Conservation (phyloP, 2,888 invertebrate genomes). For the Microdon myrmicae region DNA sequence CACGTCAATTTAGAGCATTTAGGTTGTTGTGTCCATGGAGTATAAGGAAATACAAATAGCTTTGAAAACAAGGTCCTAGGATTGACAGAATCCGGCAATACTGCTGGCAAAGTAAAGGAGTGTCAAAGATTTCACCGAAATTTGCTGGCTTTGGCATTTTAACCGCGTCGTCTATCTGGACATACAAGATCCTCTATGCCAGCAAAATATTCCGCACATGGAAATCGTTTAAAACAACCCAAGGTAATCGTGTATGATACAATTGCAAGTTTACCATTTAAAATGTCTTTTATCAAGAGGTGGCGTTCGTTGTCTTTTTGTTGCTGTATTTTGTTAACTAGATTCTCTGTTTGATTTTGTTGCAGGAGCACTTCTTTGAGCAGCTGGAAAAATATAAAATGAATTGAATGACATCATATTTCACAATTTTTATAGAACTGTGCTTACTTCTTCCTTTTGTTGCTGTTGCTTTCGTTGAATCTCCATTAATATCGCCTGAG, state of each 20-base stretch:
- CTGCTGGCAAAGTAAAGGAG: slow-evolving; percentile 69
- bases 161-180: too few species aligned
- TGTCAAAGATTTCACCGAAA: slow-evolving; percentile 82
- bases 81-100: slow-evolving; percentile 61
- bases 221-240: too few species aligned
- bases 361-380: slow-evolving; percentile 69
- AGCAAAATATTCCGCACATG: too few species aligned
- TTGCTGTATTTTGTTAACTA: slow-evolving; percentile 76
- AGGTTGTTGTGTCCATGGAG: slow-evolving; percentile 82
- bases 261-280: slow-evolving; percentile 65
- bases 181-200: too few species aligned
- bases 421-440: background rate
- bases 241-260: too few species aligned
- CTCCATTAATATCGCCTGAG: slow-evolving; percentile 53
- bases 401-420: background rate
- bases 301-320: slow-evolving; percentile 73
- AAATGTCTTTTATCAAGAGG: slow-evolving; percentile 72
- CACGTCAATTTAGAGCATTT: slow-evolving; percentile 92
- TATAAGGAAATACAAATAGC: slow-evolving; percentile 68
- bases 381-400: slow-evolving; percentile 59
- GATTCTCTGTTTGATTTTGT: slow-evolving; percentile 74
- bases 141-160: too few species aligned
- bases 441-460: slow-evolving; percentile 54
- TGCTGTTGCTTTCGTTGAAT: slow-evolving; percentile 53
- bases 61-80: slow-evolving; percentile 66